These are phyloP conservation scores for Chauna torquata DNA, from an alignment of 2,113 vertebrate genomes.

Conservation along the genomic window DNA sequence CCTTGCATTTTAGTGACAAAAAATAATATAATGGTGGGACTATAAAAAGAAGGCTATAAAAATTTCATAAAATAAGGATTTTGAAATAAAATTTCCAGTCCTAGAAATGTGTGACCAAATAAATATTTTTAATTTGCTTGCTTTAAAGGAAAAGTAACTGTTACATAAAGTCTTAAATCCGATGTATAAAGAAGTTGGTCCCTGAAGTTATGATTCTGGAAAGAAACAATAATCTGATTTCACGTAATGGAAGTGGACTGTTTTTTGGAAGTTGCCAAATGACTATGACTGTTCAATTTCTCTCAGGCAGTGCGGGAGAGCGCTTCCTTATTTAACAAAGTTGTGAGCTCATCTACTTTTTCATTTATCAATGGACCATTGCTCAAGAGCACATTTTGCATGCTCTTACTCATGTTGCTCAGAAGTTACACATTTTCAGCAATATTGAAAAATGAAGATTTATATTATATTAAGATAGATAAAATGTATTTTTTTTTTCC, in stretches of 20 bases:
- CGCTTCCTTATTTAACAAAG: conserved; percentile 26
- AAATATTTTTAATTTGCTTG: not conserved
- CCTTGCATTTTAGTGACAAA: not conserved
- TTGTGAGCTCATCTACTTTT: not conserved
- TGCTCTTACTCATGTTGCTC: not conserved
- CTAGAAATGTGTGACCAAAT: not conserved
- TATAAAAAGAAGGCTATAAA: not conserved
- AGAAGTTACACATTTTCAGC: not conserved
- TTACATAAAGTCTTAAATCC: not conserved
- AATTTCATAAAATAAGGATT: not conserved
- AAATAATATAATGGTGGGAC: not conserved
- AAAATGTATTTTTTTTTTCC: not conserved
- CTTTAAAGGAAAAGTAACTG: not conserved
- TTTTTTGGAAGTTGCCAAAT: conserved; percentile 7
- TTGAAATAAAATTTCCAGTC: not conserved
- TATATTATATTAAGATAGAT: conserved; percentile 1
- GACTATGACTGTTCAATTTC: not conserved
- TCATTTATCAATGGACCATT: conserved; percentile 29
- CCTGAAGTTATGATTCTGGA: not conserved
- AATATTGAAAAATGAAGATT: not conserved
- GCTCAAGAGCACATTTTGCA: not conserved
- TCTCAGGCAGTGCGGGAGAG: not conserved
- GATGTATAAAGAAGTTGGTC: not conserved
- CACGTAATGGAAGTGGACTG: not conserved
- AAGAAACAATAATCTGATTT: conserved; percentile 8